Conservation (phyloP, 2,113 vertebrate genomes). For the Pyxicephalus adspersus region DNA sequence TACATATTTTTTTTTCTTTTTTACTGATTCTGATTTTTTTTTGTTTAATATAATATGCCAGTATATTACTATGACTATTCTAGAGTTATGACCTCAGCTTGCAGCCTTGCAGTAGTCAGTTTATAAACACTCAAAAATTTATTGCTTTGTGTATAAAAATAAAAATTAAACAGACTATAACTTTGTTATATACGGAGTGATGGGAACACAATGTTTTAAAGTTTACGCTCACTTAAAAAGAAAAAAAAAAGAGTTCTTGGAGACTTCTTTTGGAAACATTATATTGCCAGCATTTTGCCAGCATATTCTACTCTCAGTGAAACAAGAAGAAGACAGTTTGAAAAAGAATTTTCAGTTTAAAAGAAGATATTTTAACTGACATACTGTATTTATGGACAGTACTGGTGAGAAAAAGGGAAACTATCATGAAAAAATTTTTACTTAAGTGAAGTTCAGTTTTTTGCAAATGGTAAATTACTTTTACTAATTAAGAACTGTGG, state of each 20-base stretch:
- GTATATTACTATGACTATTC: background rate
- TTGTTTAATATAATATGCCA: background rate
- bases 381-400: too few relatives aligned
- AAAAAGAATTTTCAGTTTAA: constrained; percentile 2
- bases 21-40: too few relatives aligned
- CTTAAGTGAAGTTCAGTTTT: too few relatives aligned
- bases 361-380: background rate
- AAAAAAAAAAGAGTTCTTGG: background rate
- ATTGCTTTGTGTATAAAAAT: background rate
- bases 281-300: constrained; percentile 11
- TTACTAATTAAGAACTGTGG: too few relatives aligned
- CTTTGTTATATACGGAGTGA: background rate
- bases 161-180: background rate
- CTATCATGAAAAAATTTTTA: too few relatives aligned
- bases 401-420: too few relatives aligned
- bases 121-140: background rate
- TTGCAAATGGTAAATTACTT: too few relatives aligned
- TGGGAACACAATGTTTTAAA: background rate
- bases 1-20: too few relatives aligned
- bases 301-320: background rate
- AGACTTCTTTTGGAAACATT: constrained; percentile 5
- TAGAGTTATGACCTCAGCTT: background rate
- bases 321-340: background rate
- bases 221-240: background rate
- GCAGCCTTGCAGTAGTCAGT: background rate